Percentiles rank a stretch among this genome's conserved stretches.
Evolutionary conservation across 2,797 vertebrate genomes (phyloP).

Genomic region (Cuniculus paca): DNA sequence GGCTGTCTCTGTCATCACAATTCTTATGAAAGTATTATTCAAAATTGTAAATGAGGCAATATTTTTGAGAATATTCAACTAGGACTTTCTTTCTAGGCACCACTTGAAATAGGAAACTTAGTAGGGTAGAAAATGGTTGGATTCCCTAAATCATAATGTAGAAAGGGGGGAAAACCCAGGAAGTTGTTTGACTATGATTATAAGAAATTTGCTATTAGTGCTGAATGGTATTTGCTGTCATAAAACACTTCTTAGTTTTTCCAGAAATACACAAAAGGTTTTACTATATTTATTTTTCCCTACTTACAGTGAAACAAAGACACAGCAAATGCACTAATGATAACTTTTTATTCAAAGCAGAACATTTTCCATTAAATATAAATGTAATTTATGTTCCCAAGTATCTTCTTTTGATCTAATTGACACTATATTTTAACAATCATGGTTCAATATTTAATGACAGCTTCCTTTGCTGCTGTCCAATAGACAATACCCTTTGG

Average conservation of each 20-base stretch:
- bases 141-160: constrained; percentile 83
- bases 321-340: constrained; percentile 19
- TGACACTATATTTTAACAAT: background rate
- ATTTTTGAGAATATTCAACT: constrained; percentile 83
- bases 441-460: background rate
- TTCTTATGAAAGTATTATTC: constrained; percentile 82
- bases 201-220: constrained; percentile 75
- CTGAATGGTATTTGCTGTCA: constrained; percentile 71
- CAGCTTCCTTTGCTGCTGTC: background rate
- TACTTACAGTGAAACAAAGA: constrained; percentile 48
- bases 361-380: constrained; percentile 67
- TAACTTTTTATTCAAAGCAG: constrained; percentile 33
- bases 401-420: background rate
- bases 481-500: background rate
- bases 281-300: constrained; percentile 63
- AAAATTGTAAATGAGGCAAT: constrained; percentile 86
- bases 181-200: constrained; percentile 78
- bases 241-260: background rate
- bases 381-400: background rate
- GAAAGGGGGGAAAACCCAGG: constrained; percentile 19
- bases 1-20: constrained; percentile 84
- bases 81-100: constrained; percentile 74
- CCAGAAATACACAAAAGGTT: constrained; percentile 58
- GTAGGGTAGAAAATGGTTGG: constrained; percentile 73
- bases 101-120: constrained; percentile 79